phyloP scores from a whole-genome alignment of 2,797 vertebrate species.

The Parauchenoglanis ngamensis region DNA sequence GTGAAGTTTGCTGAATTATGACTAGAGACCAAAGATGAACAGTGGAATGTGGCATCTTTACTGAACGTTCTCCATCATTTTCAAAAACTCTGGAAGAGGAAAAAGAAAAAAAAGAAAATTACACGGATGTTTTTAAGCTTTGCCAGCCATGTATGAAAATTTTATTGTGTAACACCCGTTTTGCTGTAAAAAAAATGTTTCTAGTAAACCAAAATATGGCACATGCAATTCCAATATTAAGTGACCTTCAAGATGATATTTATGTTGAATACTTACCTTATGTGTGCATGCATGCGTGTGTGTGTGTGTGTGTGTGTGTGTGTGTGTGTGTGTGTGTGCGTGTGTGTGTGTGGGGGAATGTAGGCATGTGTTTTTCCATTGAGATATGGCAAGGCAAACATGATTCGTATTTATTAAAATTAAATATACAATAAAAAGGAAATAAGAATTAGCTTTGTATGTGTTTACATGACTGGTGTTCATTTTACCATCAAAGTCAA shows the following conservation, averaged over 20 bases:
- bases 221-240: neutral
- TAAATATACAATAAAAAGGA: neutral
- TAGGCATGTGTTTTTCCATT: neutral
- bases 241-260: neutral
- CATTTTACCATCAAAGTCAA: constrained; percentile 80
- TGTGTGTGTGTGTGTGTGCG: neutral
- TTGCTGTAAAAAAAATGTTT: neutral
- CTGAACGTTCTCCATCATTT: constrained; percentile 83
- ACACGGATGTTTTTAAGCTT: neutral
- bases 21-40: constrained; percentile 8
- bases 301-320: neutral
- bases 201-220: neutral
- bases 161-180: neutral
- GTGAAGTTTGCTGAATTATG: constrained; percentile 1
- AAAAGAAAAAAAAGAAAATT: neutral
- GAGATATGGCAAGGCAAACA: neutral
- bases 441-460: neutral
- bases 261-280: neutral
- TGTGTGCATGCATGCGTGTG: neutral
- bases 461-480: neutral
- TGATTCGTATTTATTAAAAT: neutral
- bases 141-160: neutral
- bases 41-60: constrained; percentile 68
- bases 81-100: constrained; percentile 75
- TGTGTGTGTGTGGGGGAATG: neutral